These are phyloP conservation scores for Apis mellifera DNA, from an alignment of 1,140 invertebrate species.

Conservation along the genomic window DNA sequence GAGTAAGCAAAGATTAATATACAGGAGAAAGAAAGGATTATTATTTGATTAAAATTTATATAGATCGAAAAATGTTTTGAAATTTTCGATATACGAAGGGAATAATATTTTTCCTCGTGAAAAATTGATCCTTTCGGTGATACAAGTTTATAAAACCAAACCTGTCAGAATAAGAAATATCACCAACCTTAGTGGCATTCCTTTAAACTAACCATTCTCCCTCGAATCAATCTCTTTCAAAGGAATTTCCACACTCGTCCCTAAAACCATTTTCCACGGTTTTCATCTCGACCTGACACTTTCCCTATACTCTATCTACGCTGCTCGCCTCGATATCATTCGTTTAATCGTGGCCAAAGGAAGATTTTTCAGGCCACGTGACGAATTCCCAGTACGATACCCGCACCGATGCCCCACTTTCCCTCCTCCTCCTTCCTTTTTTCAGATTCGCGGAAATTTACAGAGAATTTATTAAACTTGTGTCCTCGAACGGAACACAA, in stretches of 20 bases:
- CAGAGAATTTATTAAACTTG: too few relatives aligned
- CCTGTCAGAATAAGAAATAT: not conserved
- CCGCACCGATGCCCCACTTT: not conserved
- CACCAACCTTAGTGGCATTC: not conserved
- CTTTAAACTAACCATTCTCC: not conserved
- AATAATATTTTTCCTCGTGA: not conserved
- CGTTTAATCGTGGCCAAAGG: not conserved
- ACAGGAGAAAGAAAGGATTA: too few relatives aligned
- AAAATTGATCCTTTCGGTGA: not conserved
- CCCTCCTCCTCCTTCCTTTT: too few relatives aligned
- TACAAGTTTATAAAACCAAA: not conserved
- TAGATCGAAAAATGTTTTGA: too few relatives aligned
- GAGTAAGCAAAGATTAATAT: too few relatives aligned
- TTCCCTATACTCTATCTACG: not conserved
- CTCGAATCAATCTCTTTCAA: not conserved
- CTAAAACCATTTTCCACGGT: not conserved
- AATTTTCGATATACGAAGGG: too few relatives aligned
- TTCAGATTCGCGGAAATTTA: too few relatives aligned
- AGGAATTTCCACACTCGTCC: slow-evolving; percentile 5
- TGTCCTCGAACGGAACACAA: too few relatives aligned
- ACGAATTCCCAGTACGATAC: not conserved
- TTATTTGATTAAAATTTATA: too few relatives aligned
- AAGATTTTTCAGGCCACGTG: not conserved
- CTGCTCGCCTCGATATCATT: not conserved
- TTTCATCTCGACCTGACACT: not conserved